Base-by-base conservation (phyloP, 2,888 invertebrate species). In the Mongoloraphidia duomilia region DNA sequence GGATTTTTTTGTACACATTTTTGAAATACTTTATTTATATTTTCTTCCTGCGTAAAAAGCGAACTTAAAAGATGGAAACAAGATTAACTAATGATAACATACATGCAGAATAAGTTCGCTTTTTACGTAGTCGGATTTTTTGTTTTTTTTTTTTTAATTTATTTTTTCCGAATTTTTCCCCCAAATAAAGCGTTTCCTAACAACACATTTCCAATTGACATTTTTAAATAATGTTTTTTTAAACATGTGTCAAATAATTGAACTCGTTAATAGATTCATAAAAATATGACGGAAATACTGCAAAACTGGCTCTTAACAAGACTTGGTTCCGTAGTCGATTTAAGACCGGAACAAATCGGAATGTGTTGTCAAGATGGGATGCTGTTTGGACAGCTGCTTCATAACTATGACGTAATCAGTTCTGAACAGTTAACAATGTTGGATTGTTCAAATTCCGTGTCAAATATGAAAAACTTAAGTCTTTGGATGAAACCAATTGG, bases 261-360 rank as follows among this genome's bases (percentile, higher is more conserved):
- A 33, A 42, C 12, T n/a, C 2, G 10, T 41, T 26, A 13, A 33
- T 37, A 40, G 41, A 39, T 38, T 50, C 50, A 40, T 12, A 14
- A 33, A 39, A 56, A 53, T 55, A 80, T 79, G 79, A 71, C 73
- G 50, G 75, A 76, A 61, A 69, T 77, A 58, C 64, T 80, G 54
- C 71, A 73, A 60, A 70, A 71, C 59, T 81, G 80, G 81, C 59
- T 81, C 17, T 68, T 72, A 35, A 70, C 74, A 51, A 66, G 75
- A 51, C 60, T 80, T 34, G 75, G 77, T 13, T 61, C 70, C 45
- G 65, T 74, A 10, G 67, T 80, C 47, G 71, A 72, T 57, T 71
- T 75, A 66, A 68, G 69, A 37, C 68, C 75, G 0, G 69, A 72
- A 37, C 67, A 71, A 35, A 78, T 80, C 58, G 76, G 74, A 26